A percentile compares a stretch with the other conserved stretches of the same genome.
phyloP scores from a whole-genome alignment of 2,888 invertebrate species.

The Euzetes globulus region DNA sequence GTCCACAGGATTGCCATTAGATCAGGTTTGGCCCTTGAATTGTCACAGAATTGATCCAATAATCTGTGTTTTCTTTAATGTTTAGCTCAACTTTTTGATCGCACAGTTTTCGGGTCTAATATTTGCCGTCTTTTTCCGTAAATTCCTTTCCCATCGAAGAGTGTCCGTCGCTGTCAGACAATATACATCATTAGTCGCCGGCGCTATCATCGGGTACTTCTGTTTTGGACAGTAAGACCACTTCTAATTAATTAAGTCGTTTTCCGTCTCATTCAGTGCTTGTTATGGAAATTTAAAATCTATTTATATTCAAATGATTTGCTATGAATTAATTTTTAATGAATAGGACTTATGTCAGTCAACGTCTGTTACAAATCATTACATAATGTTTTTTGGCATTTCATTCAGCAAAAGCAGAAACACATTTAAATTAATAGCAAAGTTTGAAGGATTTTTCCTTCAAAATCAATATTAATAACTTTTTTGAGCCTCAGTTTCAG shows the following conservation, averaged over 20 bases:
- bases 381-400: no score
- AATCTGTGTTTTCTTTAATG: not conserved
- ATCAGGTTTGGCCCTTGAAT: conserved; percentile 36
- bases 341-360: no score
- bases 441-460: no score
- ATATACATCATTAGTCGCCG: conserved; percentile 38
- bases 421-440: no score
- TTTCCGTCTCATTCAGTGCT: not conserved
- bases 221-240: conserved; percentile 41
- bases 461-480: no score
- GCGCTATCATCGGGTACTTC: conserved; percentile 40
- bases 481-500: no score
- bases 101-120: conserved; percentile 39
- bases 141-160: conserved; percentile 34
- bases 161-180: conserved; percentile 40
- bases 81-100: conserved; percentile 40
- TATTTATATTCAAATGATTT: no score
- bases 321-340: no score
- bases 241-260: not conserved
- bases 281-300: no score
- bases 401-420: no score
- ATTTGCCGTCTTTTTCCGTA: conserved; percentile 39
- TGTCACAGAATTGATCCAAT: not conserved
- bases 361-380: no score
- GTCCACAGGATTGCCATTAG: conserved; percentile 37